These are phyloP conservation scores for Distichodus sexfasciatus DNA, from an alignment of 2,797 vertebrate genomes.

Conservation along the genomic window DNA sequence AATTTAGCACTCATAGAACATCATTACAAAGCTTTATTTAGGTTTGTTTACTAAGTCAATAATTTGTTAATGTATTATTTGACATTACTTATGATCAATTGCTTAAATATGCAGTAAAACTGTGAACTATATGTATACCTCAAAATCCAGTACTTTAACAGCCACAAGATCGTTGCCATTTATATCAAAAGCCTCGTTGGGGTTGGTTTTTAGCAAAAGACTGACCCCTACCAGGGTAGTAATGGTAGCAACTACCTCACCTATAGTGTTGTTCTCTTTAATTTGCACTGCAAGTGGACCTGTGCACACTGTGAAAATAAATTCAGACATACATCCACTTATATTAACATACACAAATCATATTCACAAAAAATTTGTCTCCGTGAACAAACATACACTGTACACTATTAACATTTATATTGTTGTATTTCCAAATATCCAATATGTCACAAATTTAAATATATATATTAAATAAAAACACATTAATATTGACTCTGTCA, in stretches of 20 bases:
- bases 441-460: no score
- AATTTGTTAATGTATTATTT: background rate
- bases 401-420: no score
- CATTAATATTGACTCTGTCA: background rate
- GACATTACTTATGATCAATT: background rate
- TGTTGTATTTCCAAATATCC: no score
- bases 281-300: rapidly evolving
- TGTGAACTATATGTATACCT: slow-evolving; percentile 55
- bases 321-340: background rate
- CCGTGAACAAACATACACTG: no score
- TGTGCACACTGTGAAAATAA: slow-evolving; percentile 34
- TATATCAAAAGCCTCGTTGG: slow-evolving; percentile 37
- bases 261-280: slow-evolving; percentile 51
- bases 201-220: rapidly evolving
- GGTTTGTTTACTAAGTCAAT: background rate
- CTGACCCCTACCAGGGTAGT: rapidly evolving
- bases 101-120: background rate
- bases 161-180: slow-evolving; percentile 4
- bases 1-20: background rate
- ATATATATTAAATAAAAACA: background rate
- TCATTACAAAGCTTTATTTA: no score
- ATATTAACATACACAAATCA: background rate
- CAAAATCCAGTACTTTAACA: slow-evolving; percentile 54
- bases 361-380: no score
- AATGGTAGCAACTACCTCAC: slow-evolving; percentile 18